Percentiles rank a stretch among this genome's conserved stretches.
Evolutionary conservation across 2,888 invertebrate species (phyloP).

Genomic region (Cataglyphis cursor): DNA sequence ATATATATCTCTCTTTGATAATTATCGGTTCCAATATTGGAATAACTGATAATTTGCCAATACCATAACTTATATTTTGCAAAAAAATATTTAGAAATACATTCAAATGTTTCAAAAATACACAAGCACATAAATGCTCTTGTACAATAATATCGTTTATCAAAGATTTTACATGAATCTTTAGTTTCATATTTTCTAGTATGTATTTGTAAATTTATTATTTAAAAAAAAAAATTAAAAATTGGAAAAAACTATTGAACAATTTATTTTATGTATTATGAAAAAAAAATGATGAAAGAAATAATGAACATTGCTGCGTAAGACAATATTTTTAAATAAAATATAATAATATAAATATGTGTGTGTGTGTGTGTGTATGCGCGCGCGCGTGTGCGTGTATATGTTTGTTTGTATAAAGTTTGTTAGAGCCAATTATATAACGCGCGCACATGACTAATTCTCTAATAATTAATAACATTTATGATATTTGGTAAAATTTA

Average conservation of each 20-base stretch:
- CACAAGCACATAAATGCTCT: neutral
- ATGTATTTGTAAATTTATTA: conserved; percentile 1
- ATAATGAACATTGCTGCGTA: conserved; percentile 68
- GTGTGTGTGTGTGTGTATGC: conserved; percentile 51
- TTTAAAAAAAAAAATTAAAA: neutral
- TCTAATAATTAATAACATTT: conserved; percentile 71
- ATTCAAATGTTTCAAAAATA: neutral
- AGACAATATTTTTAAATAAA: conserved; percentile 70
- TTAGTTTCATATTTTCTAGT: neutral
- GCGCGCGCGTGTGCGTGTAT: neutral
- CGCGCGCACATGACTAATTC: conserved; percentile 72
- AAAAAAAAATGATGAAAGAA: conserved; percentile 48
- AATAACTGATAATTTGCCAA: neutral
- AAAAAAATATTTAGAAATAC: conserved; percentile 2
- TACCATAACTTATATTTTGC: conserved; percentile 8
- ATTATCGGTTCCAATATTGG: neutral
- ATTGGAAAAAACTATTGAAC: conserved; percentile 6
- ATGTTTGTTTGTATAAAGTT: conserved; percentile 54
- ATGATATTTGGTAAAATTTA: too few species aligned
- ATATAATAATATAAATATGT: conserved; percentile 56
- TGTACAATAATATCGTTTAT: conserved; percentile 22
- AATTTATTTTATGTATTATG: conserved; percentile 48
- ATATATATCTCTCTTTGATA: conserved; percentile 69
- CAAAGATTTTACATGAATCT: neutral
- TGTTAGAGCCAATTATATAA: conserved; percentile 72